Conservation (phyloP, 2,888 invertebrate genomes). For the Acrobasis repandana region DNA sequence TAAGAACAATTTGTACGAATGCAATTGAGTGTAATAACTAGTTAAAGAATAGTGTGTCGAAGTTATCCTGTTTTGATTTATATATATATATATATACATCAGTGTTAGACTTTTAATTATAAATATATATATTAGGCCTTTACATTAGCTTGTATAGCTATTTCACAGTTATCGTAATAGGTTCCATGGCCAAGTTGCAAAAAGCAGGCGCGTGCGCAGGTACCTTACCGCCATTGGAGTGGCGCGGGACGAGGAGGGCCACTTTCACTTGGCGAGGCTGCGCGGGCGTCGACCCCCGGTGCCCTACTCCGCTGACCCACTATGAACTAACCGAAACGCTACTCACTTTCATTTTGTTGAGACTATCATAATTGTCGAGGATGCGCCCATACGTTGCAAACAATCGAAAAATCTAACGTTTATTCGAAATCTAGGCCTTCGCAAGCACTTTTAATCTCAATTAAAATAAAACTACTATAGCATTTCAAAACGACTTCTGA, state of each 20-base stretch:
- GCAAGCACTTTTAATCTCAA: too few species aligned
- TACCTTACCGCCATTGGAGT: constrained; percentile 58
- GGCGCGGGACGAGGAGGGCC: constrained; percentile 62
- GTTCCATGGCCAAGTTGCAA: constrained; percentile 82
- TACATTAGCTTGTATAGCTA: constrained; percentile 70
- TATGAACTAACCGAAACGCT: constrained; percentile 72
- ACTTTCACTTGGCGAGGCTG: constrained; percentile 81
- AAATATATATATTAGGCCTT: too few species aligned
- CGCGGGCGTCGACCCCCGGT: constrained; percentile 79
- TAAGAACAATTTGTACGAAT: constrained; percentile 9
- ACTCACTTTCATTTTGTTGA: constrained; percentile 77
- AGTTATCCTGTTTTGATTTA: not conserved
- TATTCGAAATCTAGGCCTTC: too few species aligned
- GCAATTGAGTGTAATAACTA: not conserved
- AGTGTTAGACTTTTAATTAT: too few species aligned
- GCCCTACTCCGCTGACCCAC: constrained; percentile 81
- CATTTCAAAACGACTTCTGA: too few species aligned
- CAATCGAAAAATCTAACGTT: too few species aligned
- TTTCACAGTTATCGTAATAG: constrained; percentile 79
- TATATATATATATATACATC: too few species aligned
- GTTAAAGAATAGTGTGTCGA: constrained; percentile 32
- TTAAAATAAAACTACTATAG: too few species aligned
- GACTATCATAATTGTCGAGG: constrained; percentile 71
- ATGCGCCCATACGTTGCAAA: constrained; percentile 60
- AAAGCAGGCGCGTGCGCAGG: constrained; percentile 77